phyloP scores from a whole-genome alignment of 2,797 vertebrate genomes.

The Naso thynnoides region DNA sequence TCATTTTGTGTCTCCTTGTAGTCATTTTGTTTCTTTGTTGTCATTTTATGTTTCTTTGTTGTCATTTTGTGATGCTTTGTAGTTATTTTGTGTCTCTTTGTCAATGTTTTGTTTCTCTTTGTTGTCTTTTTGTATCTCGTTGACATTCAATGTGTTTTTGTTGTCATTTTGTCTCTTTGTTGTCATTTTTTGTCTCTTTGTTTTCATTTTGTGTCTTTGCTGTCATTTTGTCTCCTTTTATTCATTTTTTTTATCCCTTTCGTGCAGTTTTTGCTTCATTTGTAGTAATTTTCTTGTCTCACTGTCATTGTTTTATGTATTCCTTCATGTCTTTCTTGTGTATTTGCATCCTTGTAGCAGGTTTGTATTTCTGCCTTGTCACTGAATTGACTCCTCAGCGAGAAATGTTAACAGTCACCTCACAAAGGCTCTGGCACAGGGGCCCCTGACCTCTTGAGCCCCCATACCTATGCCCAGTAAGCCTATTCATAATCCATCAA shows the following conservation, averaged over 20 bases:
- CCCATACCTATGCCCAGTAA: not conserved
- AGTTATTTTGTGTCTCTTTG: not conserved
- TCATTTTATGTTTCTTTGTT: too few species aligned
- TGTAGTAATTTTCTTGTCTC: not conserved
- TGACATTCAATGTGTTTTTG: too few species aligned
- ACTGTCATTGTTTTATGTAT: too few species aligned
- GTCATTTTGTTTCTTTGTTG: not conserved
- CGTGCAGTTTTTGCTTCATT: not conserved
- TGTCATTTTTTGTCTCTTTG: not conserved
- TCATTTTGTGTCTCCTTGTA: too few species aligned
- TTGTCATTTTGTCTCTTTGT: not conserved
- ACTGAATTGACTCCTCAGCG: not conserved
- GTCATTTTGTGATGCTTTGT: not conserved
- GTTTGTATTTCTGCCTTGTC: not conserved
- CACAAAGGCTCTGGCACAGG: too few species aligned
- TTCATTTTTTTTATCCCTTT: not conserved
- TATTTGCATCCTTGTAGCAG: not conserved
- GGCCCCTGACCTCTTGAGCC: not conserved
- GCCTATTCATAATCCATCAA: not conserved
- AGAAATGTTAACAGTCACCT: not conserved
- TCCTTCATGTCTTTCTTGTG: too few species aligned
- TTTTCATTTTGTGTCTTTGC: not conserved
- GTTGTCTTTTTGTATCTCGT: not conserved
- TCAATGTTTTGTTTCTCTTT: not conserved
- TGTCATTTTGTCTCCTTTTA: not conserved